Evolutionary conservation across 2,888 invertebrate species (phyloP), one percentile per base, ranked within the genome.

Genomic region (Metellina segmentata): DNA sequence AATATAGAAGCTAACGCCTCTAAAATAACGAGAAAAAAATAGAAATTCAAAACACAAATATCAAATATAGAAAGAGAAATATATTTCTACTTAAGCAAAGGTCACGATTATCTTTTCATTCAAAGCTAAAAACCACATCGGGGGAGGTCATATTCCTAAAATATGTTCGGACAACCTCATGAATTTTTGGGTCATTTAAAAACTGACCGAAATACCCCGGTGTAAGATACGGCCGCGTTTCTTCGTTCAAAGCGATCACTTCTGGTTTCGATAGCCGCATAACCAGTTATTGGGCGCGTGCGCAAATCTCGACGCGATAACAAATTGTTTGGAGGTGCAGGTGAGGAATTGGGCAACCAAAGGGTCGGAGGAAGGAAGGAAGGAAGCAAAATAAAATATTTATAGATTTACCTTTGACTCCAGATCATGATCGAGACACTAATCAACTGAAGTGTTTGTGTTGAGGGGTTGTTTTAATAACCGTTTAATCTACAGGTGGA

Each of bases 381-480:
- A 82, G 71, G 51, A 51, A 51, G n/a, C 53, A 48, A 72, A 85
- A 72, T 74, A 52, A 53, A 52, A 74, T 85, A 85, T 85, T 85
- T 85, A 61, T 85, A 85, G 85, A 74, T 19, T 74, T 82, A 85
- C 74, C 85, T 74, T 85, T 85, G 61, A 85, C 85, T 85, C 49
- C 34, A 34, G 13, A 70, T 7, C 48, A 4, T 70, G n/a, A 72
- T 71, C 49, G 51, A 69, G 48, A 82, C 49, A 19, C 34, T 9
- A 82, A 71, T 34, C 7, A 51, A 77, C 9, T 49, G 8, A 16
- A 77, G 52, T 77, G 52, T 77, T 77, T 51, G 51, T 34, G 34
- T 34, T 34, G 34, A 34, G 34, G 34, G 34, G 34, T 34, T 34
- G 34, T 34, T 34, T 34, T 34, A 34, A 34, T 34, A 34, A 34